phyloP scores from a whole-genome alignment of 2,113 vertebrate genomes.

The Nothocercus julius region DNA sequence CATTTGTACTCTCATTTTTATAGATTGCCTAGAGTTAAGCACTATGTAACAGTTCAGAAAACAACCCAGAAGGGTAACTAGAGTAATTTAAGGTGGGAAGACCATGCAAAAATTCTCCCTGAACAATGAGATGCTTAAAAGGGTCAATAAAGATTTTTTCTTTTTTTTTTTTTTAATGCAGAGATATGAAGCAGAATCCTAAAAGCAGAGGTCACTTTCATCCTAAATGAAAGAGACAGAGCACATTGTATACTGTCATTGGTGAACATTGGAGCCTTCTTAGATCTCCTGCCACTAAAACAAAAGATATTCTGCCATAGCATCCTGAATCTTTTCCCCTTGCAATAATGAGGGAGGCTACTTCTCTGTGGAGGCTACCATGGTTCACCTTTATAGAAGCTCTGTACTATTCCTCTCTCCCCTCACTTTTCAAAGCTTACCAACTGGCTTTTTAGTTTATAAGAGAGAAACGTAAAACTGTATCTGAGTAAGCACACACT shows the following conservation, averaged over 20 bases:
- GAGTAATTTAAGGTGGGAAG: background rate
- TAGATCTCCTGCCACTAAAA: background rate
- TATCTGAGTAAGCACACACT: background rate
- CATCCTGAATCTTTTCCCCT: rapidly evolving
- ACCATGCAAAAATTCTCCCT: background rate
- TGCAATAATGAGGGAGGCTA: no score
- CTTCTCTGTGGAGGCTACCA: background rate
- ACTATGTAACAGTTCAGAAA: background rate
- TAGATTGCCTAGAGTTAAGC: background rate
- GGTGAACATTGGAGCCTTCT: background rate
- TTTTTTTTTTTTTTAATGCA: background rate
- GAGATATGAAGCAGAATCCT: background rate
- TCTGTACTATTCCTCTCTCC: background rate
- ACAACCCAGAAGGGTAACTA: background rate
- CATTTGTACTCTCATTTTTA: background rate
- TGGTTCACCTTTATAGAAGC: background rate
- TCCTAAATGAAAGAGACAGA: background rate
- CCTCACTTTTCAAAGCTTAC: background rate
- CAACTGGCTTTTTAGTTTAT: background rate
- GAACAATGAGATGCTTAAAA: background rate
- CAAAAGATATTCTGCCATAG: background rate
- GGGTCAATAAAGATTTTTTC: background rate
- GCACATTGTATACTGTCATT: background rate
- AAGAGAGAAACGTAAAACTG: background rate
- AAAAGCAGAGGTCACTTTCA: background rate